Evolutionary conservation across 2,797 vertebrate genomes (phyloP), one percentile per base, ranked within the genome.

Genomic region (Girardinus metallicus): DNA sequence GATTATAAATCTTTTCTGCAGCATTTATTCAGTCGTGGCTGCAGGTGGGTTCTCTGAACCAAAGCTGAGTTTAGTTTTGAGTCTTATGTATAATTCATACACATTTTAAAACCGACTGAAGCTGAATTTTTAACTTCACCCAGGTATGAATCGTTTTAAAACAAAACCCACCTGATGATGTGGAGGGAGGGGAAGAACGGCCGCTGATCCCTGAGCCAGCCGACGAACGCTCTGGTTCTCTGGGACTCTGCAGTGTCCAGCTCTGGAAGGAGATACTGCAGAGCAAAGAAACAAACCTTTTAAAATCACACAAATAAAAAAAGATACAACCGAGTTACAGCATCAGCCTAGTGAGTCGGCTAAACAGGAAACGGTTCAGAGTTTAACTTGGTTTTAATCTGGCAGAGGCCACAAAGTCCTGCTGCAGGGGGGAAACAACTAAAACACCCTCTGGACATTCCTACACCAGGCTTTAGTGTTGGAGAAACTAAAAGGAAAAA

Each of bases 121-220:
- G 53, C 4, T 26, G 18, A 10, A 55, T n/a, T 55, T 12, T 57
- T 53, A 57, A 57, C 2, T 29, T 12, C 3, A 29, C 10, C 8
- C n/a, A n/a, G n/a, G n/a, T n/a, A n/a, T 36, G 9, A 10, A 36
- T 18, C 2, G 23, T 21, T 1, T 21, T 5, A 41, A 68, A 68
- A 23, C 34, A 18, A 11, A 44, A 53, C 96, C 93, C 95, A 99
- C 98, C 96, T 97, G 96, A 99, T 95, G 89, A 99, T 74, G 89
- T 98, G 97, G 80, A 99, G 92, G 82, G 96, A 91, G 55, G 98
- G 96, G 83, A 95, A 98, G 91, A 99, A 99, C 16, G 98, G 98
- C 91, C 97, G 97, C 93, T 97, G 97, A 77, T 99, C 98, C 91
- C 97, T 96, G 89, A 99, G 95, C 98, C 98, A 99, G 31, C 96